Evolutionary conservation across 2,113 vertebrate genomes (phyloP).

Genomic region (Malurus melanocephalus): DNA sequence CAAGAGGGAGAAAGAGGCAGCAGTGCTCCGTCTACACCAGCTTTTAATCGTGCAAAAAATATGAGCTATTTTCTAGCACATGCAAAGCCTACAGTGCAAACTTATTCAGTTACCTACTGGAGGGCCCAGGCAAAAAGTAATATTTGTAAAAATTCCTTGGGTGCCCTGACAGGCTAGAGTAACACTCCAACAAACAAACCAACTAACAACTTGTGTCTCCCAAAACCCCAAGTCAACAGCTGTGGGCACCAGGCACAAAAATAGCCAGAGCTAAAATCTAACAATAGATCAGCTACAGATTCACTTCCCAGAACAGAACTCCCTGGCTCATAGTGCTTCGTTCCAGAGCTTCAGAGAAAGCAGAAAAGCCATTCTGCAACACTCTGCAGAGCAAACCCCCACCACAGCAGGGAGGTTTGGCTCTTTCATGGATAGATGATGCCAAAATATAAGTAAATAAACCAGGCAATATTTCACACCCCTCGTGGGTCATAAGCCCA

Average conservation of each 20-base stretch:
- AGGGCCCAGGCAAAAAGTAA: not conserved
- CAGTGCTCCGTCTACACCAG: not conserved
- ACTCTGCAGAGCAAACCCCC: not conserved
- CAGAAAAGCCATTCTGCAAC: not conserved
- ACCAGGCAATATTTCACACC: not conserved
- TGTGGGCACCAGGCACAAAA: not conserved
- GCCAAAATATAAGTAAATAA: not conserved
- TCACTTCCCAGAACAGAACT: not conserved
- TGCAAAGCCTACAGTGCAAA: not conserved
- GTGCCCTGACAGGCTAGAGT: not conserved
- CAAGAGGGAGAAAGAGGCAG: not conserved
- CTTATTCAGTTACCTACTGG: not conserved
- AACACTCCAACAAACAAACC: not conserved
- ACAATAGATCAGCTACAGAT: not conserved
- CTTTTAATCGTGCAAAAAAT: not conserved
- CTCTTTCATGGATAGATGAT: not conserved
- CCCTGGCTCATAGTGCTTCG: not conserved
- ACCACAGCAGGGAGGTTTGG: not conserved
- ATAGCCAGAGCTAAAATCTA: not conserved
- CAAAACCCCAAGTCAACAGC: not conserved
- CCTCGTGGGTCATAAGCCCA: accelerated
- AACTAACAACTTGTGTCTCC: not conserved
- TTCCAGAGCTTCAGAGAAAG: not conserved
- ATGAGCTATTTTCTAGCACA: not conserved
- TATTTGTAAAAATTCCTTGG: not conserved